Conservation (phyloP, 2,113 vertebrate species). For the Atherinomorus stipes region DNA sequence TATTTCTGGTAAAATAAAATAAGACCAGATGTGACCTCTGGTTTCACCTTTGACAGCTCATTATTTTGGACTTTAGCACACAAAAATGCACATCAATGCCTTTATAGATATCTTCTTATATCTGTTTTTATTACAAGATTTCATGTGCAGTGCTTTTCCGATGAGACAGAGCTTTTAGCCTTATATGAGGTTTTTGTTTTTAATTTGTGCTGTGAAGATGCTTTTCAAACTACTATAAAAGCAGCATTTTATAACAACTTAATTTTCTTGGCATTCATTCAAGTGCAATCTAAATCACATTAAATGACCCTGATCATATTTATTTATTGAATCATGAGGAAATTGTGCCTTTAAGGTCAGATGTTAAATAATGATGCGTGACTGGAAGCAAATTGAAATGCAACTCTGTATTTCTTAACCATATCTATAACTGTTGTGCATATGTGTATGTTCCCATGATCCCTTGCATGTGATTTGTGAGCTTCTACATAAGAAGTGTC, state of each 20-base stretch:
- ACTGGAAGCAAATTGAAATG: not conserved
- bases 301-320: not conserved
- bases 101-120: not conserved
- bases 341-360: not conserved
- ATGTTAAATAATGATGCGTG: not conserved
- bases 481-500: constrained; percentile 15
- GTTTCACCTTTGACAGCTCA: constrained; percentile 10
- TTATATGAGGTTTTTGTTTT: too few relatives aligned
- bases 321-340: not conserved
- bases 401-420: too few relatives aligned
- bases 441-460: not conserved
- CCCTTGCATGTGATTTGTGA: constrained; percentile 37
- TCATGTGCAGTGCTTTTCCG: not conserved
- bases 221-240: not conserved
- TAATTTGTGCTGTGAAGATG: not conserved
- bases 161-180: too few relatives aligned
- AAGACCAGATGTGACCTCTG: not conserved
- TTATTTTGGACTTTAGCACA: constrained; percentile 3
- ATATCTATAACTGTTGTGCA: not conserved
- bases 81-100: not conserved
- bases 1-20: constrained; percentile 17
- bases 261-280: too few relatives aligned
- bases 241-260: not conserved
- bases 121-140: not conserved
- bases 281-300: not conserved